Base-by-base conservation (phyloP, 2,888 invertebrate species). In the Aspidapion aeneum region DNA sequence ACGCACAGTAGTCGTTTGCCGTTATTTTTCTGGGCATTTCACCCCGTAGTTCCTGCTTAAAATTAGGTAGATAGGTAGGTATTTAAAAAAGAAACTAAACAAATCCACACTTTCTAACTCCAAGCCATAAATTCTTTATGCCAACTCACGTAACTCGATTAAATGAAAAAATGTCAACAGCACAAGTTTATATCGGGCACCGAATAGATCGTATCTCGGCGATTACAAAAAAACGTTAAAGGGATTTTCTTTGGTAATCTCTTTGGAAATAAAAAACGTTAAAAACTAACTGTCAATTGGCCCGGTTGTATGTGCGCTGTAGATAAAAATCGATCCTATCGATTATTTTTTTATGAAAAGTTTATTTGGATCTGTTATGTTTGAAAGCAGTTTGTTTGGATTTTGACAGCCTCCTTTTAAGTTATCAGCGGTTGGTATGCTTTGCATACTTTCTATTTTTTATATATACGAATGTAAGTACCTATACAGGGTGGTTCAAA, bases 121-220 rank as follows among this genome's bases (percentile, higher is more conserved):
- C 35, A 35, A 35, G 35, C 12, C 35, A 35, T 12, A 35, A n/a
- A n/a, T n/a, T 35, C 12, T 35, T 35, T 7, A 12, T 35, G 35
- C 35, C 35, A 35, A 35, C 12, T 35, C 35, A 35, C 12, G 35
- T 35, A 35, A 35, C 35, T n/a, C n/a, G n/a, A n/a, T n/a, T 35
- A 35, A 35, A 35, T 35, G 12, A 35, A 54, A 56, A 56, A 49
- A n/a, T 21, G 51, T 59, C 12, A 52, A 52, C 22, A 50, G 21
- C 59, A 21, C 50, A 19, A 52, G 18, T 3, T 51, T 22, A 7
- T 7, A 7, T 59, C 21, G 18, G 55, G 55, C 21, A 55, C 16
- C 20, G 16, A 16, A 48, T 18, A 2, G 58, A 18, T 51, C 9
- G 12, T 3, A 59, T 21, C 35, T 35, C 12, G 35, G 5, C 35